phyloP scores from a whole-genome alignment of 2,797 vertebrate species.

The Sciurus carolinensis region DNA sequence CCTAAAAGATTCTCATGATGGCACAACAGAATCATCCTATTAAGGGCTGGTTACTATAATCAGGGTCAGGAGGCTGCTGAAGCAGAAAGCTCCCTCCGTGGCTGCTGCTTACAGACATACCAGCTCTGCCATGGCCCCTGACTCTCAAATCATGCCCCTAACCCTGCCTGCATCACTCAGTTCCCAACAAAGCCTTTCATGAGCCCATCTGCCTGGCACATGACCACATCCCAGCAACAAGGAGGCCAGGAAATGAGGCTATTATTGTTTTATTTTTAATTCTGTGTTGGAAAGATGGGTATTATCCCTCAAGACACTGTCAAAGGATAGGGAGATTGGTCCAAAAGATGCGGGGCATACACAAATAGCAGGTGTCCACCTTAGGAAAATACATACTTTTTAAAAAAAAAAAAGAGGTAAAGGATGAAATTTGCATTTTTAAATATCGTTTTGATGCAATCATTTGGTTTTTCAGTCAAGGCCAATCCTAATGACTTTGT shows the following conservation, averaged over 20 bases:
- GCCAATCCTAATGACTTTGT: not conserved
- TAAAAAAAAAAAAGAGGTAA: not conserved
- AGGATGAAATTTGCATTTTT: not conserved
- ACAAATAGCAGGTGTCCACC: not conserved
- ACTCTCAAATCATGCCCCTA: not conserved
- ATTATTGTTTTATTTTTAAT: not conserved
- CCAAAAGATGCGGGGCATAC: not conserved
- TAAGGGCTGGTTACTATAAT: not conserved
- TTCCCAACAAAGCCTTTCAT: not conserved
- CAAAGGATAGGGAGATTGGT: not conserved
- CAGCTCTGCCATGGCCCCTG: not conserved
- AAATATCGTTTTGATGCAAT: constrained; percentile 1
- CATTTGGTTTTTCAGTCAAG: not conserved
- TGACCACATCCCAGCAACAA: not conserved
- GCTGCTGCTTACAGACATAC: not conserved
- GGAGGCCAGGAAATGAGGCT: not conserved
- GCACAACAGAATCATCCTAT: not conserved
- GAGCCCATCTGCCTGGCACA: not conserved
- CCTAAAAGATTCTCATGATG: not conserved
- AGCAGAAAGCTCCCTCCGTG: not conserved
- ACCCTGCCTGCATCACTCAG: not conserved
- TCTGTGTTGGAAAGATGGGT: not conserved
- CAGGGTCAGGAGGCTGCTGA: not conserved
- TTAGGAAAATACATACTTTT: not conserved
- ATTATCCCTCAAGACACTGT: not conserved